Evolutionary conservation across 2,797 vertebrate genomes (phyloP).

Genomic region (Meda fulgida): DNA sequence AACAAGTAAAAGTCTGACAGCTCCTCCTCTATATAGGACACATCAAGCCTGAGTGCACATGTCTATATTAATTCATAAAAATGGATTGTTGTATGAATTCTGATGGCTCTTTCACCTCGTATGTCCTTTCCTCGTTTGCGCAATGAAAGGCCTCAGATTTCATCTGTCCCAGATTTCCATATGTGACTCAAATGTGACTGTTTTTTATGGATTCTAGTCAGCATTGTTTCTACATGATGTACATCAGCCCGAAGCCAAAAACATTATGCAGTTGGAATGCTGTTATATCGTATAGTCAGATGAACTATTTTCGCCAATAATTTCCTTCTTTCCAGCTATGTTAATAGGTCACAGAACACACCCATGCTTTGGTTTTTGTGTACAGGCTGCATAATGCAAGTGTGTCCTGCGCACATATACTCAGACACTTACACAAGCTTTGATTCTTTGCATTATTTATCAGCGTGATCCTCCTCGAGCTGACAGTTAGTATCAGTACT

Average conservation of each 20-base stretch:
- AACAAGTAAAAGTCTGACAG: background rate
- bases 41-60: background rate
- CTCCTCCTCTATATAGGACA: background rate
- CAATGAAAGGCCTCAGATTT: background rate
- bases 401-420: background rate
- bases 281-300: background rate
- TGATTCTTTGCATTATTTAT: conserved; percentile 58
- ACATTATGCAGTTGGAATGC: conserved; percentile 17
- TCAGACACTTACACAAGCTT: conserved; percentile 25
- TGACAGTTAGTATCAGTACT: conserved; percentile 19
- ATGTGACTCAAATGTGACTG: conserved; percentile 1
- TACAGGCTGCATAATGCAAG: background rate
- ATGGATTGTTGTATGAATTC: background rate
- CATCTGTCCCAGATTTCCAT: background rate
- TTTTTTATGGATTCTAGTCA: conserved; percentile 13
- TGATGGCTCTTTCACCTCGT: background rate
- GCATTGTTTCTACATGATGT: conserved; percentile 2
- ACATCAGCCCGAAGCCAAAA: background rate
- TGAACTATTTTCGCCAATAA: conserved; percentile 1
- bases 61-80: conserved; percentile 21
- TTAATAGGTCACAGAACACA: conserved; percentile 24
- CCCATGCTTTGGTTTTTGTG: background rate
- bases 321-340: conserved; percentile 7
- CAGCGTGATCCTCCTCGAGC: conserved; percentile 18
- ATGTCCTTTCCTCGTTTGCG: background rate